These are phyloP conservation scores for Eulimnadia texana DNA, from an alignment of 1,140 invertebrate genomes.

Conservation along the genomic window DNA sequence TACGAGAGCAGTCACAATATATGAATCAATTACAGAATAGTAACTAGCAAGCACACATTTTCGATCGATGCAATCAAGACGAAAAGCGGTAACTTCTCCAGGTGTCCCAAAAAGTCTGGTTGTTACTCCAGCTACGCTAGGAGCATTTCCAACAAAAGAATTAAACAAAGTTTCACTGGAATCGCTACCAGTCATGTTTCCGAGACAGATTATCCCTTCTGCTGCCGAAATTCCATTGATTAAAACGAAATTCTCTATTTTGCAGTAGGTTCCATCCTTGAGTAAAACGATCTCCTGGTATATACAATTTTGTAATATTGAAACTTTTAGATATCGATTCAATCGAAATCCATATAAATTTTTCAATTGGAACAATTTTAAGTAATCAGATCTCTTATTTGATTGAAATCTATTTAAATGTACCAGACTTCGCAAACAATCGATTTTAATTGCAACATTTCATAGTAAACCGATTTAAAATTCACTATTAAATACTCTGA, in stretches of 20 bases:
- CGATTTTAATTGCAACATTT: too few relatives aligned
- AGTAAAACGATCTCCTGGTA: neutral
- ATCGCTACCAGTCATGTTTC: neutral
- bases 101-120: neutral
- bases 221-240: neutral
- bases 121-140: neutral
- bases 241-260: neutral
- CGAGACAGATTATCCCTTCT: neutral
- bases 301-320: too few relatives aligned
- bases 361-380: too few relatives aligned
- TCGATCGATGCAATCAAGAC: neutral
- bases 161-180: neutral
- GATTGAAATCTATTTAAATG: too few relatives aligned
- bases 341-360: too few relatives aligned
- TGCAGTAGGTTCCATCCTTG: neutral
- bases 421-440: too few relatives aligned
- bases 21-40: neutral
- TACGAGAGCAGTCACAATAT: conserved; percentile 3
- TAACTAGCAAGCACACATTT: neutral
- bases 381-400: too few relatives aligned
- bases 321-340: too few relatives aligned
- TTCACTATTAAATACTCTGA: too few relatives aligned
- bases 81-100: neutral
- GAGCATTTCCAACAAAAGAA: neutral
- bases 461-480: too few relatives aligned